These are phyloP conservation scores for Pentamera pediparva DNA, from an alignment of 53 echinoderm and acorn worm species.

Conservation along the genomic window DNA sequence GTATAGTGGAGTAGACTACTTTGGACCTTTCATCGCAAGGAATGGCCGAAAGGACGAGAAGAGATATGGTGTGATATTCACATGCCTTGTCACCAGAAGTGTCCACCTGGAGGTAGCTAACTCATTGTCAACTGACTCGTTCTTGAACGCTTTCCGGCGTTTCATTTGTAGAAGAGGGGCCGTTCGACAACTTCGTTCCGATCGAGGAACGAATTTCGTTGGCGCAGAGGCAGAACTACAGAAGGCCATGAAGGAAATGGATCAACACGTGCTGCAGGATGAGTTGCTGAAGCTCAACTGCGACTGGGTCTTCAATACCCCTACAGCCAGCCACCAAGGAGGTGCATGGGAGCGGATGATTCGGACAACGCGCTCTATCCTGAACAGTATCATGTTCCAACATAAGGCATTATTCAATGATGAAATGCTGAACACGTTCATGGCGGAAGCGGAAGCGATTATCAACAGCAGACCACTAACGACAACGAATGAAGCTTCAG, in stretches of 20 bases:
- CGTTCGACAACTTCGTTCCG: slow-evolving; percentile 13
- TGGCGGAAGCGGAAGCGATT: slow-evolving; percentile 27
- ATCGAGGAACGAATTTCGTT: slow-evolving; percentile 45
- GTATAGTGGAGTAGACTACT: slow-evolving; percentile 25
- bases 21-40: slow-evolving; percentile 26
- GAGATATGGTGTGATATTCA: slow-evolving; percentile 41
- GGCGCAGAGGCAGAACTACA: slow-evolving; percentile 39
- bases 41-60: slow-evolving; percentile 26
- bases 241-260: slow-evolving; percentile 36
- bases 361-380: neutral
- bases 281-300: neutral
- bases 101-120: slow-evolving; percentile 46
- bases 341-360: slow-evolving; percentile 35
- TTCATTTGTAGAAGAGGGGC: slow-evolving; percentile 43
- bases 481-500: slow-evolving; percentile 16
- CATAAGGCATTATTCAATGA: slow-evolving; percentile 23
- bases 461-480: slow-evolving; percentile 34
- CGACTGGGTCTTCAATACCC: slow-evolving; percentile 16
- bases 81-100: slow-evolving; percentile 36
- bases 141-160: slow-evolving; percentile 37
- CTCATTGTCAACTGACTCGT: slow-evolving; percentile 34
- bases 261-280: neutral
- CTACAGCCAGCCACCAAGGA: slow-evolving; percentile 21
- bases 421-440: slow-evolving; percentile 21
- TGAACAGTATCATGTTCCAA: slow-evolving; percentile 27